Evolutionary conservation across 2,113 vertebrate species (phyloP).

Genomic region (Kryptolebias marmoratus): DNA sequence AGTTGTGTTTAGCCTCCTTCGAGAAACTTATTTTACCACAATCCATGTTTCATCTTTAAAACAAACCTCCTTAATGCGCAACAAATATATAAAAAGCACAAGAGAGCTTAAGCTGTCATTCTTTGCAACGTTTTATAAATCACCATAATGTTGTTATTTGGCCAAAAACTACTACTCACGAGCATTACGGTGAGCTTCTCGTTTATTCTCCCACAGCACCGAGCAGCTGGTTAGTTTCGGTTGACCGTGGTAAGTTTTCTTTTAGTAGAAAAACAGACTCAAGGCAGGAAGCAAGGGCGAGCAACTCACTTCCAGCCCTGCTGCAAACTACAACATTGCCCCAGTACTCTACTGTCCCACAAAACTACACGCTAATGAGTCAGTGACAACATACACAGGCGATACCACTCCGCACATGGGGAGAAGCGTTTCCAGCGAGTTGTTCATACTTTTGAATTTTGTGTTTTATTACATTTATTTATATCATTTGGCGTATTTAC

Average conservation of each 20-base stretch:
- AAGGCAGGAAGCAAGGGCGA: slow-evolving; percentile 22
- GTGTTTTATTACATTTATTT: not conserved
- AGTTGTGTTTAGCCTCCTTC: slow-evolving; percentile 8
- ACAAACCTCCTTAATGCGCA: not conserved
- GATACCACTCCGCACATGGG: slow-evolving; percentile 31
- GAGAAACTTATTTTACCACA: not conserved
- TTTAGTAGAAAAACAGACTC: slow-evolving; percentile 32
- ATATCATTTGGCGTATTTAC: accelerated
- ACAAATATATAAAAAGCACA: slow-evolving; percentile 22
- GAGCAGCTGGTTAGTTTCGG: slow-evolving; percentile 38
- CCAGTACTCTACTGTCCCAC: slow-evolving; percentile 56
- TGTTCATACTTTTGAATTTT: not conserved
- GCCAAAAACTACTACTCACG: slow-evolving; percentile 61
- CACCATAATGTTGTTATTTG: slow-evolving; percentile 20
- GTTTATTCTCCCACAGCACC: slow-evolving; percentile 13
- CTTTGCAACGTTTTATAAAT: slow-evolving; percentile 18
- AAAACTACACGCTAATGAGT: slow-evolving; percentile 60
- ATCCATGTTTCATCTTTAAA: not conserved
- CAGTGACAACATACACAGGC: slow-evolving; percentile 58
- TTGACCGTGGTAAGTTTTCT: slow-evolving; percentile 36
- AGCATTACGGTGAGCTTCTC: slow-evolving; percentile 47
- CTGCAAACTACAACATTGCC: slow-evolving; percentile 61
- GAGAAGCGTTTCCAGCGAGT: not conserved
- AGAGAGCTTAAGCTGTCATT: not conserved
- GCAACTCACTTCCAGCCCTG: slow-evolving; percentile 38